Conservation (phyloP, 2,888 invertebrate species). For the Volucella inflata region DNA sequence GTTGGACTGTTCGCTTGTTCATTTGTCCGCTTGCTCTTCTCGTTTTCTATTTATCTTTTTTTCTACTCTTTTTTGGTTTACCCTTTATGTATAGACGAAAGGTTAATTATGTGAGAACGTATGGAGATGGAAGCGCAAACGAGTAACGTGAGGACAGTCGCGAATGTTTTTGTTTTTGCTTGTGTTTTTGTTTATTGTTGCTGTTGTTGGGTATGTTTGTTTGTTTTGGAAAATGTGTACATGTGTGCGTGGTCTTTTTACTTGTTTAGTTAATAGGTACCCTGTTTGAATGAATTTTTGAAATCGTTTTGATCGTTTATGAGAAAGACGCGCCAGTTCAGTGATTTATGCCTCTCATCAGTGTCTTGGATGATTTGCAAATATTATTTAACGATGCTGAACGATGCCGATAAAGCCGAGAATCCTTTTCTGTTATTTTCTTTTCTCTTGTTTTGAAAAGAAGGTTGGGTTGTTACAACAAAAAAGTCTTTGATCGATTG, state of each 20-base stretch:
- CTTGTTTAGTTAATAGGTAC: not conserved
- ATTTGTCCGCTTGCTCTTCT: slow-evolving; percentile 19
- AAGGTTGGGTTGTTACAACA: too few species aligned
- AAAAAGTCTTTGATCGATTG: too few species aligned
- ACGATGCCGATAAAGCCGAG: not conserved
- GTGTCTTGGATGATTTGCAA: slow-evolving; percentile 30
- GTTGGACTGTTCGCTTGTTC: not conserved
- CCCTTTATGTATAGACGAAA: slow-evolving; percentile 66
- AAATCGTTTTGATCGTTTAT: slow-evolving; percentile 39
- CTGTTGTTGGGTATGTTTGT: slow-evolving; percentile 25
- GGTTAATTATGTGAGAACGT: slow-evolving; percentile 76
- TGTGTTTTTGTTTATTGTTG: slow-evolving; percentile 14
- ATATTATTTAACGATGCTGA: slow-evolving; percentile 1
- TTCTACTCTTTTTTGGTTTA: slow-evolving; percentile 26
- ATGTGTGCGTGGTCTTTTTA: not conserved
- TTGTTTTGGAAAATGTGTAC: slow-evolving; percentile 24
- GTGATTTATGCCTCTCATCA: slow-evolving; percentile 54
- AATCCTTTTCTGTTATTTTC: not conserved
- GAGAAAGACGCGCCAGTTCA: slow-evolving; percentile 30
- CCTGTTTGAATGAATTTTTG: slow-evolving; percentile 57
- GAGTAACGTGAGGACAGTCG: slow-evolving; percentile 68
- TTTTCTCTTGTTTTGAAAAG: too few species aligned
- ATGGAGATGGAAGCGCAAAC: slow-evolving; percentile 49
- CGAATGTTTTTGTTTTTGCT: slow-evolving; percentile 54
- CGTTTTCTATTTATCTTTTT: not conserved